Conservation (phyloP, 2,113 vertebrate genomes). For the Psettodes erumei region DNA sequence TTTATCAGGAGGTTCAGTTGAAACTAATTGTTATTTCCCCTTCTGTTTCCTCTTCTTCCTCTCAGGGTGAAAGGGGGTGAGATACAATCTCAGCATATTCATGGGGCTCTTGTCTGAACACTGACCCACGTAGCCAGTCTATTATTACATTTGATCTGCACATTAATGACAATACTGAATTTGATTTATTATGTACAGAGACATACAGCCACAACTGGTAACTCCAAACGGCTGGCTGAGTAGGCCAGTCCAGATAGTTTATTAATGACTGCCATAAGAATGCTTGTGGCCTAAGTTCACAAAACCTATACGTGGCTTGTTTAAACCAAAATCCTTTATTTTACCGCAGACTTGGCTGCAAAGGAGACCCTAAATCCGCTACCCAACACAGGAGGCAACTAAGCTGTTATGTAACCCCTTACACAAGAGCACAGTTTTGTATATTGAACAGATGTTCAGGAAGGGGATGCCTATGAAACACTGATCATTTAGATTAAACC, state of each 20-base stretch:
- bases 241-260: neutral
- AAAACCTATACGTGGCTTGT: neutral
- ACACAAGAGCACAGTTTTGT: constrained; percentile 69
- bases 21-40: constrained; percentile 28
- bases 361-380: constrained; percentile 60
- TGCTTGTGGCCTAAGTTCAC: neutral
- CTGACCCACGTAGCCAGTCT: neutral
- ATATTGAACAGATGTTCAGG: constrained; percentile 56
- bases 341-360: constrained; percentile 27
- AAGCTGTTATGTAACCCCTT: constrained; percentile 82
- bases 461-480: constrained; percentile 38
- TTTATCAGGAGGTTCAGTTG: constrained; percentile 58
- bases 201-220: neutral
- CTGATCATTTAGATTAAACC: constrained; percentile 12
- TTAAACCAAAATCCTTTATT: constrained; percentile 18
- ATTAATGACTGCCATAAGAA: neutral
- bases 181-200: neutral
- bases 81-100: neutral
- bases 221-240: neutral
- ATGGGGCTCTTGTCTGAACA: neutral
- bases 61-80: constrained; percentile 8
- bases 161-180: neutral
- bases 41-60: constrained; percentile 43
- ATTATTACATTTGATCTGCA: neutral
- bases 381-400: constrained; percentile 61